Base-by-base conservation (phyloP, 2,888 invertebrate species). In the Dione vanillae region DNA sequence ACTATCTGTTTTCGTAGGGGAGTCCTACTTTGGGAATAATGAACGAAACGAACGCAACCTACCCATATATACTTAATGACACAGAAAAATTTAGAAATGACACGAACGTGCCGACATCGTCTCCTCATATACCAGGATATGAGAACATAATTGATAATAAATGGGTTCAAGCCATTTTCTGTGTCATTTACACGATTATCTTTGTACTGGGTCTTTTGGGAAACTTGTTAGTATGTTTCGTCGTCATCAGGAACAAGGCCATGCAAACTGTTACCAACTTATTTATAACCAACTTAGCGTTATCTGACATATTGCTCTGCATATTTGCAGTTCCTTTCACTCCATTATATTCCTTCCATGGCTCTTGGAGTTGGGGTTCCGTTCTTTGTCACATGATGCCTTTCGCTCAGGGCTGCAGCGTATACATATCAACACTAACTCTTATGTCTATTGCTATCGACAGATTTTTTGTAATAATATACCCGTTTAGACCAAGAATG, bases 241-340 rank as follows among this genome's bases (percentile, higher is more conserved):
- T 99, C 16, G 99, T 99, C 8, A 95, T 97, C 45, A 94, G 98
- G 41, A 99, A 98, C 89, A 96, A 96, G 78, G 96, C 97, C 40
- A 99, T 99, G 99, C 99, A 99, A 85, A 98, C 99, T 0, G 99
- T 99, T 47, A 99, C 99, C 5, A 99, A 99, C 87, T 95, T 98
- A 65, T 99, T 99, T 91, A 99, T 99, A 83, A 97, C 98, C 52
- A 99, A 99, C 86, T 93, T 99, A 79, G 99, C 99, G 0, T 93
- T 99, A 43, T 98, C 98, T 10, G 99, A 99, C 86, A 97, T 99
- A 61, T 92, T 99, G 58, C 95, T 99, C 76, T 99, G 99, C 86
- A 94, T 97, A 14, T 94, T 99, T 71, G 98, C 98, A 3, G 98
- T 99, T 59, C 99, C 99, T 7, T 98, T 99, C 82, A 99, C 99